Conservation (phyloP, 1,140 invertebrate species). For the Drosophila parabipectinata region DNA sequence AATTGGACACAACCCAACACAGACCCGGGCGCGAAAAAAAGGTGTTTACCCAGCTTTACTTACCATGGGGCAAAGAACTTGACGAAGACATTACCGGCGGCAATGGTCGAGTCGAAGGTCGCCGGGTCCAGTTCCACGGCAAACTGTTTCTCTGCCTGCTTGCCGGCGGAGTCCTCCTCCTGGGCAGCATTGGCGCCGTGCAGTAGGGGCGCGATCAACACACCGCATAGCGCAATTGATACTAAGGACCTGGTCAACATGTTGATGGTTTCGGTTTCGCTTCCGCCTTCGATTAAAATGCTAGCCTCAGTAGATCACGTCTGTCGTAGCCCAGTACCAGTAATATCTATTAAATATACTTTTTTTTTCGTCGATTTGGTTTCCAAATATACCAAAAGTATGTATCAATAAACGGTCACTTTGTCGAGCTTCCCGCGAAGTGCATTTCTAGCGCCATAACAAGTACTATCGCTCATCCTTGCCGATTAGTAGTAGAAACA, state of each 20-base stretch:
- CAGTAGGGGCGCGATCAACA: slow-evolving; percentile 22
- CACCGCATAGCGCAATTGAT: slow-evolving; percentile 21
- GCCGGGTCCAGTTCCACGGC: slow-evolving; percentile 83
- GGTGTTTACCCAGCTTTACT: slow-evolving; percentile 51
- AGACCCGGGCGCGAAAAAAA: not conserved
- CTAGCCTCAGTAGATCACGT: not conserved
- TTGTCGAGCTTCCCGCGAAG: too few species aligned
- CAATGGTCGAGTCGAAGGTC: slow-evolving; percentile 88
- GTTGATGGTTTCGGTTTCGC: not conserved
- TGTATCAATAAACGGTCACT: too few species aligned
- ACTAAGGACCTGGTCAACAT: slow-evolving; percentile 33
- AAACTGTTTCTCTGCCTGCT: slow-evolving; percentile 57
- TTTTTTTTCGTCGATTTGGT: too few species aligned
- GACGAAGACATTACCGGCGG: slow-evolving; percentile 88
- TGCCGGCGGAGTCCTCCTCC: slow-evolving; percentile 29
- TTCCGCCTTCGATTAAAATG: not conserved
- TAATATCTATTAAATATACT: too few species aligned
- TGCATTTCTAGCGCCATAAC: too few species aligned
- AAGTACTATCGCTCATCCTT: too few species aligned
- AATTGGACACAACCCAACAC: slow-evolving; percentile 8
- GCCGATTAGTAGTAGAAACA: too few species aligned
- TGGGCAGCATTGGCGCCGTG: slow-evolving; percentile 7
- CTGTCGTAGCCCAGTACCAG: not conserved
- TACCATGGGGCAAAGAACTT: slow-evolving; percentile 93
- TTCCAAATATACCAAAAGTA: too few species aligned